Base-by-base conservation (phyloP, 1,140 invertebrate genomes). In the Nasonia longicornis region DNA sequence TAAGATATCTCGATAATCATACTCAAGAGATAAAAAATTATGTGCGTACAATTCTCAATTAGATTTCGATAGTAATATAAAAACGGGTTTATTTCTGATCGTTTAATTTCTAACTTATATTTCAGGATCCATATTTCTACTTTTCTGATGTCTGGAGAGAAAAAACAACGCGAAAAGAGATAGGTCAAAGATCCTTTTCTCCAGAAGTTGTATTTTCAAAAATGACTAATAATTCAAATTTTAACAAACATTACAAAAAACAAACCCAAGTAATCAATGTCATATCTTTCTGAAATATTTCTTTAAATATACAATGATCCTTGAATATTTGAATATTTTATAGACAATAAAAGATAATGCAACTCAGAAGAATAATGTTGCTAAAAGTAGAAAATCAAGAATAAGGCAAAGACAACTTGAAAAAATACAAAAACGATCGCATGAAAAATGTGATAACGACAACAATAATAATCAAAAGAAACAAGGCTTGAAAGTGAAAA, bases 111-210 rank as follows among this genome's bases (percentile, higher is more conserved):
- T 67, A 4, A 26, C 29, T 67, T 12, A 66, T 67, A 6, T 29
- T 29, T 31, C 14, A 67, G 64, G 64, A 67, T 67, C 29, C 29
- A 31, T 67, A 29, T 67, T 67, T 31, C 8, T 67, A 67, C 6
- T 67, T 67, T 11, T 67, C 64, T 67, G 26, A 67, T 67, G 22
- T 67, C 7, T 67, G 64, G 64, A 26, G 26, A 67, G 64, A 67
- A 67, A 67, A 67, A 67, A 11, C 2, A 29, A 67, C 3, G 29
- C 29, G 16, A 29, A 26, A 31, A 29, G 7, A 67, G 29, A 11
- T 12, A 67, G 12, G 3, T 14, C 16, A 64, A 67, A 67, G 4
- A 67, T 67, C 3, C 14, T 31, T 31, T 67, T 12, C 14, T 67
- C 64, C 64, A 29, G 64, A 67, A 67, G 11, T 29, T 3, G 2